Conservation (phyloP, 1,140 invertebrate species). For the Cardiocondyla obscurior region DNA sequence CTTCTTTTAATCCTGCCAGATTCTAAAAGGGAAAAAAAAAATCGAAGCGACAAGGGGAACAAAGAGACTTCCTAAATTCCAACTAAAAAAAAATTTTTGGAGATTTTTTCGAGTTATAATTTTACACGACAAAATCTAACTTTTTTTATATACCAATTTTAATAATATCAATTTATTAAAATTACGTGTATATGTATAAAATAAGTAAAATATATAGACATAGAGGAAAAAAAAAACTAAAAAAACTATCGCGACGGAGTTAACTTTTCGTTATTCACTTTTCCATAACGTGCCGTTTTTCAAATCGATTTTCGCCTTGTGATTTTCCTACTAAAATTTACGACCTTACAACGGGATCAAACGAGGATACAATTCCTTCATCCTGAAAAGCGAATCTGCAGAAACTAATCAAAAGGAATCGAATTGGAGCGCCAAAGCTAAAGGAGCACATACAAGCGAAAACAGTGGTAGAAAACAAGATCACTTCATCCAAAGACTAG, state of each 20-base stretch:
- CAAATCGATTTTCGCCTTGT: background rate
- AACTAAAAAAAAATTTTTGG: background rate
- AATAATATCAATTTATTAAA: background rate
- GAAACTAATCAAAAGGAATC: constrained; percentile 47
- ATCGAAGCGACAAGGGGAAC: background rate
- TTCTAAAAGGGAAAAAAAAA: constrained; percentile 3
- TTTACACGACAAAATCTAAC: background rate
- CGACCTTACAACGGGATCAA: constrained; percentile 5
- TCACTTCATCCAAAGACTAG: constrained; percentile 16
- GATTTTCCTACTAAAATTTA: constrained; percentile 24
- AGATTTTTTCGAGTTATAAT: constrained; percentile 15
- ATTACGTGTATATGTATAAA: background rate
- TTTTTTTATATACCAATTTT: background rate
- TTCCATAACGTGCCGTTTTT: background rate
- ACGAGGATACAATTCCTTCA: constrained; percentile 27
- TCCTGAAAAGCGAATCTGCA: constrained; percentile 28
- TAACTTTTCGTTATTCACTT: constrained; percentile 6
- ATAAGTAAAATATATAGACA: background rate
- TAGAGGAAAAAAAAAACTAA: no score
- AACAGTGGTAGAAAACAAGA: constrained; percentile 25
- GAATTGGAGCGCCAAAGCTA: constrained; percentile 25
- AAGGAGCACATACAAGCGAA: constrained; percentile 17
- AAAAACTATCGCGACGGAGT: background rate
- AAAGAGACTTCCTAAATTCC: background rate
- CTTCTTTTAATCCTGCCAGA: constrained; percentile 35